Evolutionary conservation across 2,113 vertebrate genomes (phyloP).

Genomic region (Chlorodrepanis virens): DNA sequence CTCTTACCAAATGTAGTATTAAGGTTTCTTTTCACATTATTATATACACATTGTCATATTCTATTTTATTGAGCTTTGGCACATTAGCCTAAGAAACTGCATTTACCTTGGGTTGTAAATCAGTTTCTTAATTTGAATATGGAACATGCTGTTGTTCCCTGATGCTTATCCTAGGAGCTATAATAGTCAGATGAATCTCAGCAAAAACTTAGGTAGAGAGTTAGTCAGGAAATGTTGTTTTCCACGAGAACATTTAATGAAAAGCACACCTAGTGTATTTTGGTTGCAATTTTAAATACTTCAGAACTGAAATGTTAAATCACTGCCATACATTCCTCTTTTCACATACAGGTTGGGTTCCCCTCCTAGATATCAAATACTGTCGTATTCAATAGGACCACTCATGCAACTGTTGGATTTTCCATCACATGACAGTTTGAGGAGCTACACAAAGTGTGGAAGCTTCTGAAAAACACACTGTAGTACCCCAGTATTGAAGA

Average conservation of each 20-base stretch:
- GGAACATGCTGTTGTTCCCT: background rate
- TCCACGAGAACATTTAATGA: background rate
- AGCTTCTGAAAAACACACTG: background rate
- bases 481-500: background rate
- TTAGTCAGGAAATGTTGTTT: background rate
- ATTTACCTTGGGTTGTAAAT: background rate
- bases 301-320: background rate
- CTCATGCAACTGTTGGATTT: background rate
- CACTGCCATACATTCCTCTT: background rate
- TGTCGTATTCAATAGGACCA: background rate
- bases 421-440: background rate
- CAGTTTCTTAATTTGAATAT: background rate
- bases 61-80: background rate
- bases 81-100: background rate
- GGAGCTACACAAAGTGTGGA: background rate
- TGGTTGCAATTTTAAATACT: background rate
- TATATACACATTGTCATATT: background rate
- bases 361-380: background rate
- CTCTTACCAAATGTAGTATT: background rate
- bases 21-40: background rate
- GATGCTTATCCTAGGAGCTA: background rate
- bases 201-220: background rate
- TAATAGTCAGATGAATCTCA: background rate
- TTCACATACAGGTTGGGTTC: background rate
- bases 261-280: background rate